Conservation (phyloP, 2,888 invertebrate genomes). For the Pelosia muscerda region DNA sequence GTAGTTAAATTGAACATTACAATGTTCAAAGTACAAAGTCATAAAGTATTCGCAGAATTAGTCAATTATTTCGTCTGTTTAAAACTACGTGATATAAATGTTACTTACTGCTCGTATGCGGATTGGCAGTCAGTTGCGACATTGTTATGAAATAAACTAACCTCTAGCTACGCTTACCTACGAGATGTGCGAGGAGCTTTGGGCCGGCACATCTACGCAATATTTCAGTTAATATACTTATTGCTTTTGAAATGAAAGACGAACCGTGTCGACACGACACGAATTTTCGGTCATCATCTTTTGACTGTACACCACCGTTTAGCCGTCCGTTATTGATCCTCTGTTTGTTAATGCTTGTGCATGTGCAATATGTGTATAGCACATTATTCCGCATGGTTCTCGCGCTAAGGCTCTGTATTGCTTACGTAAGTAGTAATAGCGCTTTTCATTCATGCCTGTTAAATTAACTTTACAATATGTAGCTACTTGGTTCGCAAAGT, state of each 20-base stretch:
- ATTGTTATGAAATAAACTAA: conserved; percentile 13
- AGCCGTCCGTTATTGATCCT: background rate
- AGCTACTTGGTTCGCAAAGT: background rate
- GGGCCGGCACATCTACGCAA: conserved; percentile 7
- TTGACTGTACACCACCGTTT: background rate
- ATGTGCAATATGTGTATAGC: too few species aligned
- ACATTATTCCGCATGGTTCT: background rate
- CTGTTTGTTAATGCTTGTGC: background rate
- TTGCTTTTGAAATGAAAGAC: background rate
- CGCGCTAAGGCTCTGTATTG: background rate
- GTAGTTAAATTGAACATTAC: background rate
- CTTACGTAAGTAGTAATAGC: background rate
- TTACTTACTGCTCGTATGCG: conserved; percentile 12
- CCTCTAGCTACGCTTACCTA: conserved; percentile 29
- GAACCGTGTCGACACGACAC: background rate
- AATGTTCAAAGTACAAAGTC: background rate
- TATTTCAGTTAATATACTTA: background rate
- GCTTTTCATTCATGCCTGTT: background rate
- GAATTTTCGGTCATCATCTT: background rate
- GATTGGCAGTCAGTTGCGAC: conserved; percentile 14
- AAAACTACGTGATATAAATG: conserved; percentile 9
- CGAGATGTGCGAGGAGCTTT: conserved; percentile 12
- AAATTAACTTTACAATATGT: background rate
- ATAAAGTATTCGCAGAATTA: background rate
- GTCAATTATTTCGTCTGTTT: conserved; percentile 5